A percentile compares a stretch with the other conserved stretches of the same genome.
phyloP scores from a whole-genome alignment of 2,888 invertebrate species.

The Tiliacea aurago region DNA sequence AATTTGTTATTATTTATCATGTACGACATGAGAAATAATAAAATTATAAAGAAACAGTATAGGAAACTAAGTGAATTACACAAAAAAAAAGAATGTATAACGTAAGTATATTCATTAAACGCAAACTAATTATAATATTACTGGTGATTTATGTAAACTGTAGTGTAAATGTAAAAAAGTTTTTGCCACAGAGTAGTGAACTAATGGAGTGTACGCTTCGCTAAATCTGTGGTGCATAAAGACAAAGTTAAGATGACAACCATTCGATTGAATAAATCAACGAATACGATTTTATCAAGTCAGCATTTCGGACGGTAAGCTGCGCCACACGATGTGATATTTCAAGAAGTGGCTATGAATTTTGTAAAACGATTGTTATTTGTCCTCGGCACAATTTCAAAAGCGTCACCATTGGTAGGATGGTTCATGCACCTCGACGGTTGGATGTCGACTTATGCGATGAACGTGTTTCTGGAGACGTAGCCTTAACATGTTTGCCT shows the following conservation, averaged over 20 bases:
- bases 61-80: not conserved
- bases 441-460: not conserved
- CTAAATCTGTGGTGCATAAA: not conserved
- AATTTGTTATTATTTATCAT: conserved; percentile 1
- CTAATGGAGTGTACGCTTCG: conserved; percentile 7
- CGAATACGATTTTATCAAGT: not conserved
- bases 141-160: conserved; percentile 21
- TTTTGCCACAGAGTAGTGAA: conserved; percentile 15
- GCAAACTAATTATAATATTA: not conserved
- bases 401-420: not conserved
- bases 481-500: not conserved
- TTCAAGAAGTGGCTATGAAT: not conserved
- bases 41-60: not conserved
- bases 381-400: not conserved
- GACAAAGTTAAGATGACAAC: not conserved
- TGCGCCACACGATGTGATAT: not conserved
- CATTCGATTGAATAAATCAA: not conserved
- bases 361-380: not conserved
- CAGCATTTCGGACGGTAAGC: not conserved
- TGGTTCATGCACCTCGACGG: not conserved
- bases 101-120: conserved; percentile 45
- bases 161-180: not conserved
- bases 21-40: not conserved
- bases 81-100: not conserved
- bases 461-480: not conserved